Conservation (phyloP, 30 jellyfish, hydroid and myxozoan genomes). For the Haliclystus octoradiatus region DNA sequence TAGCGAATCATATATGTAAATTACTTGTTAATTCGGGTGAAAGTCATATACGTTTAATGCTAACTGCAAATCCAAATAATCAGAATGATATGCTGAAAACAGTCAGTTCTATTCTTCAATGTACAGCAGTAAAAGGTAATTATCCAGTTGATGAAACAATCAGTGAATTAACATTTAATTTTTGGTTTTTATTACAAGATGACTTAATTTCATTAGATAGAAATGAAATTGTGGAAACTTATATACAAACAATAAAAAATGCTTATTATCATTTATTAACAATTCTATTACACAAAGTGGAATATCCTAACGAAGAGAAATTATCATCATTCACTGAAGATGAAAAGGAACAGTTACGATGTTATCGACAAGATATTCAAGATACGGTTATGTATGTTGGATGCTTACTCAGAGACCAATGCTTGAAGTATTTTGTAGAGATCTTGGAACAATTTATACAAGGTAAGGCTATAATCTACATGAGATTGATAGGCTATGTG, state of each 20-base stretch:
- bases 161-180: conserved; percentile 69
- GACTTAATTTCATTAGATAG: conserved; percentile 40
- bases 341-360: conserved; percentile 65
- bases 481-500: too few species aligned
- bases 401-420: conserved; percentile 49
- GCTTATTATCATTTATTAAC: conserved; percentile 50
- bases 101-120: conserved; percentile 26
- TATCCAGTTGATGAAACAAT: conserved; percentile 77
- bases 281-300: conserved; percentile 39
- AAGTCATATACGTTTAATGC: conserved; percentile 39
- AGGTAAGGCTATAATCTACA: too few species aligned
- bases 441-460: conserved; percentile 28
- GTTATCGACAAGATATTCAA: conserved; percentile 77
- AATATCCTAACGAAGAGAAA: conserved; percentile 41
- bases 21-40: conserved; percentile 50
- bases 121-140: conserved; percentile 44
- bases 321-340: conserved; percentile 28
- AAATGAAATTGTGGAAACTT: conserved; percentile 23
- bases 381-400: conserved; percentile 62
- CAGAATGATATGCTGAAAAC: conserved; percentile 39
- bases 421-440: conserved; percentile 45
- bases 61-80: conserved; percentile 38
- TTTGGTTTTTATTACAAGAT: conserved; percentile 76
- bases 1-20: conserved; percentile 32
- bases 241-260: conserved; percentile 27